Conservation (phyloP, 2,797 vertebrate species). For the Capromys pilorides region DNA sequence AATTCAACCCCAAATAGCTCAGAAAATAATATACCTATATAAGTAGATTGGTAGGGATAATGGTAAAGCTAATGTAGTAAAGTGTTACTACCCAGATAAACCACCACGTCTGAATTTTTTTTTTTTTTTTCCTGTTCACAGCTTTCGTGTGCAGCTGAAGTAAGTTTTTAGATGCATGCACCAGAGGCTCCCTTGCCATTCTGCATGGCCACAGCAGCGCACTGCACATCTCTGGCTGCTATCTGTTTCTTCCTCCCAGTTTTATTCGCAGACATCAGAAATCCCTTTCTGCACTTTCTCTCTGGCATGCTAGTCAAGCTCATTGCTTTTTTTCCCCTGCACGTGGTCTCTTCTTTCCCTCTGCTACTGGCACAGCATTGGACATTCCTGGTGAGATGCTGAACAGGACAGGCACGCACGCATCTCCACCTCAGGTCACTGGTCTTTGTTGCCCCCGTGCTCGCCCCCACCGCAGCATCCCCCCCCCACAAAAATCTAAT, state of each 20-base stretch:
- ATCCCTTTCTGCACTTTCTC: not conserved
- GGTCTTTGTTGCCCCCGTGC: not conserved
- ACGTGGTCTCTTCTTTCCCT: not conserved
- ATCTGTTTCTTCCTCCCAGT: not conserved
- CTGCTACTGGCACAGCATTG: not conserved
- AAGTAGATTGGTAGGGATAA: not conserved
- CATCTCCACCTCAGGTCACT: not conserved
- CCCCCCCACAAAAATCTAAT: not conserved
- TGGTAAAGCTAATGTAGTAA: not conserved
- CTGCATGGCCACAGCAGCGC: not conserved
- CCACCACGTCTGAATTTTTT: not conserved
- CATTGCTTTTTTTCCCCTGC: not conserved
- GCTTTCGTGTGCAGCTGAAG: not conserved
- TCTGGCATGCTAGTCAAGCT: not conserved
- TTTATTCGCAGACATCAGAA: not conserved
- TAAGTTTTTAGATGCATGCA: not conserved
- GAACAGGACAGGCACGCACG: not conserved
- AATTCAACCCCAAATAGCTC: not conserved
- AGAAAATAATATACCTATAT: not conserved
- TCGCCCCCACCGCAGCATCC: not conserved
- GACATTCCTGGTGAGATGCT: not conserved
- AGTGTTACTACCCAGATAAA: not conserved
- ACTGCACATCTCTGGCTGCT: not conserved
- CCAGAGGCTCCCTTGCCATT: not conserved
- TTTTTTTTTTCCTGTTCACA: not conserved